Percentiles rank a stretch among this genome's conserved stretches.
These are phyloP conservation scores for Psylliodes chrysocephalus DNA, from an alignment of 2,888 invertebrate genomes.

Conservation along the genomic window DNA sequence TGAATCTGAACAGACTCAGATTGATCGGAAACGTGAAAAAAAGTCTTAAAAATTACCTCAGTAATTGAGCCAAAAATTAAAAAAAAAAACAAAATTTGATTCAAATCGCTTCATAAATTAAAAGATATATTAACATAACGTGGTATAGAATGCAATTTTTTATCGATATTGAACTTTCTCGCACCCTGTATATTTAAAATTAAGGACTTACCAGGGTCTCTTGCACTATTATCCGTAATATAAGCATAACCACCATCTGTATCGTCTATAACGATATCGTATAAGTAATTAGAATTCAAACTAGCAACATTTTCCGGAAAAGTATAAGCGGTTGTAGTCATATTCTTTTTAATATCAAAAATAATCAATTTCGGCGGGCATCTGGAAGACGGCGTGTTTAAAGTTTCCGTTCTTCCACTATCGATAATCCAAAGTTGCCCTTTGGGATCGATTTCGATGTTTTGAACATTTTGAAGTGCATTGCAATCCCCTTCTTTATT, in stretches of 20 bases:
- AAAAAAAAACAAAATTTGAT: no score
- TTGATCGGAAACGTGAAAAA: no score
- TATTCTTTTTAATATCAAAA: conserved; percentile 72
- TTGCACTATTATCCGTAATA: conserved; percentile 76
- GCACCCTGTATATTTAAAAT: no score
- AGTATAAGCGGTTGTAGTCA: conserved; percentile 67
- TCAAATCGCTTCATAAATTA: no score
- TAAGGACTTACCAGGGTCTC: conserved; percentile 74
- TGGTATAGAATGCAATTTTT: no score
- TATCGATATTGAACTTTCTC: no score
- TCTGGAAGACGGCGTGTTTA: conserved; percentile 66
- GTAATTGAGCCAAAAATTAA: no score
- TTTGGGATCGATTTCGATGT: conserved; percentile 75
- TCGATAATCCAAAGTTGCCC: conserved; percentile 78
- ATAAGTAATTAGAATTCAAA: conserved; percentile 71
- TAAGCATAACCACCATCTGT: conserved; percentile 75
- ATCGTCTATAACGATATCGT: conserved; percentile 79
- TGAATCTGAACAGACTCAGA: no score
- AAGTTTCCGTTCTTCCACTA: conserved; percentile 73
- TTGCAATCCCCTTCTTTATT: conserved; percentile 75
- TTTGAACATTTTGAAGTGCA: conserved; percentile 79
- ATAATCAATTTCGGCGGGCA: conserved; percentile 78
- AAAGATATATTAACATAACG: no score
- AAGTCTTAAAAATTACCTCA: no score
- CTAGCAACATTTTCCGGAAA: conserved; percentile 72